Evolutionary conservation across 2,888 invertebrate species (phyloP).

Genomic region (Stegophylla sp.): DNA sequence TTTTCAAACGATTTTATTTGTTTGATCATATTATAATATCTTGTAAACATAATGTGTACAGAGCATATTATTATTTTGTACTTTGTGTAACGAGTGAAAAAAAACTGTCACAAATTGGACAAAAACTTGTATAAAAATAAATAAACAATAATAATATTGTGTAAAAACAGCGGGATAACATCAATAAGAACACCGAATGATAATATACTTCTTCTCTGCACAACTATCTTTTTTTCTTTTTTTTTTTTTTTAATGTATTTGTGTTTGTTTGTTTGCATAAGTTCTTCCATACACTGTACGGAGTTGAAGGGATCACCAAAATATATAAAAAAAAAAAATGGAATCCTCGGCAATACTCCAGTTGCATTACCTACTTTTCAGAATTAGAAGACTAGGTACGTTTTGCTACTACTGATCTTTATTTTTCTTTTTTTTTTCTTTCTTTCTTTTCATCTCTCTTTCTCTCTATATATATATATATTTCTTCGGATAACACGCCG

Average conservation of each 20-base stretch:
- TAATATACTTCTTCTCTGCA: constrained; percentile 13
- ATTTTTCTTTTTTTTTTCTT: constrained; percentile 48
- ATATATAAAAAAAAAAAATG: constrained; percentile 51
- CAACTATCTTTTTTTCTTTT: constrained; percentile 31
- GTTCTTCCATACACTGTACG: constrained; percentile 51
- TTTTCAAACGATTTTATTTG: too few relatives aligned
- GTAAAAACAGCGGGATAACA: not conserved
- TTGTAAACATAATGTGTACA: too few relatives aligned
- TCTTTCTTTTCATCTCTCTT: constrained; percentile 52
- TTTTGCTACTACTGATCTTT: constrained; percentile 34
- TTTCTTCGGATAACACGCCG: constrained; percentile 41
- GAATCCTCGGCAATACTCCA: constrained; percentile 55
- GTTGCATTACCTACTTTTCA: constrained; percentile 59
- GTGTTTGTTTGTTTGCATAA: constrained; percentile 53
- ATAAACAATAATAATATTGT: too few relatives aligned
- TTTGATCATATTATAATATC: too few relatives aligned
- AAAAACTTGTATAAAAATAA: too few relatives aligned
- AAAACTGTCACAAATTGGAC: too few relatives aligned
- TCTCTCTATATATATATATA: too few relatives aligned
- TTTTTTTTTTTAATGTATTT: constrained; percentile 45
- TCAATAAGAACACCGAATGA: not conserved
- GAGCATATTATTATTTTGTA: too few relatives aligned
- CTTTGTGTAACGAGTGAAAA: too few relatives aligned
- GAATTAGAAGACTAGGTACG: constrained; percentile 59
- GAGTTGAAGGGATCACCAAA: constrained; percentile 53